These are phyloP conservation scores for Portunus trituberculatus DNA, from an alignment of 1,140 invertebrate genomes.

Conservation along the genomic window DNA sequence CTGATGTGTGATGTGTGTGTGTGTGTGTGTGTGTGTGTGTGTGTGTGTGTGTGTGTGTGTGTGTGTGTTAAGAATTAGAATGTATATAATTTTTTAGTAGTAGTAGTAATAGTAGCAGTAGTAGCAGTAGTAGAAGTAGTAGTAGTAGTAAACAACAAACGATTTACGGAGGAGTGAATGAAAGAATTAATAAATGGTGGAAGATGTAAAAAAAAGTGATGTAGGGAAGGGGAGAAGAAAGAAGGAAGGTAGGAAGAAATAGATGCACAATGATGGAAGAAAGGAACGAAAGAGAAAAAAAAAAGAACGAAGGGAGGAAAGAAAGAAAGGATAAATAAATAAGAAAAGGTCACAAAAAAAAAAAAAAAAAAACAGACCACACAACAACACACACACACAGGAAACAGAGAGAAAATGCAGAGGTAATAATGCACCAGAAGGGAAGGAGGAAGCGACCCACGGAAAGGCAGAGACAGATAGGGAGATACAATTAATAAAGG, in stretches of 20 bases:
- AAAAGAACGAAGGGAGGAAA: not conserved
- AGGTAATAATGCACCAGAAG: no score
- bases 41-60: no score
- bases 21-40: not conserved
- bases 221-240: not conserved
- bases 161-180: no score
- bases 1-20: not conserved
- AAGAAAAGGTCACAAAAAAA: not conserved
- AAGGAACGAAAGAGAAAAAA: not conserved
- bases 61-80: no score
- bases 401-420: no score
- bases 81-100: no score
- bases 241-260: not conserved
- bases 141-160: not conserved
- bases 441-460: not conserved
- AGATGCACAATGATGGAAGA: not conserved
- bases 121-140: conserved; percentile 25
- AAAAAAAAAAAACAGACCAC: not conserved
- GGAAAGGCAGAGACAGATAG: not conserved
- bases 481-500: no score
- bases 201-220: no score
- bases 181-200: no score
- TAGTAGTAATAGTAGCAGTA: not conserved
- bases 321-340: no score
- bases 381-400: no score